Conservation (phyloP, 2,888 invertebrate genomes). For the Muscina levida region DNA sequence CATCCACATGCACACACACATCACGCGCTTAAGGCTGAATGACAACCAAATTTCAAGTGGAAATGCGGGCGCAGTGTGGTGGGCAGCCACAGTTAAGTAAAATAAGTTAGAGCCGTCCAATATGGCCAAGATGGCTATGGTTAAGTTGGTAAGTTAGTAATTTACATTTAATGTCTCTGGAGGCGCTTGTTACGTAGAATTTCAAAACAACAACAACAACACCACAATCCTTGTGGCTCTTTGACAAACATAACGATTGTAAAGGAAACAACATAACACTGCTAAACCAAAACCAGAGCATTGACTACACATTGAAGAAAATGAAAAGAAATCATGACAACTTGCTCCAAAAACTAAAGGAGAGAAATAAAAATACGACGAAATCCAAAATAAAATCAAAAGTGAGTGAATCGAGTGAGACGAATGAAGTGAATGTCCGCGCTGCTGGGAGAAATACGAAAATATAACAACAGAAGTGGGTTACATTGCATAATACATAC, state of each 20-base stretch:
- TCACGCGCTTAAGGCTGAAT: neutral
- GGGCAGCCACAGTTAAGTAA: too few relatives aligned
- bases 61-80: neutral
- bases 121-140: neutral
- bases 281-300: slow-evolving; percentile 43
- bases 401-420: slow-evolving; percentile 40
- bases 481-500: slow-evolving; percentile 58
- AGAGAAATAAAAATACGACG: slow-evolving; percentile 34
- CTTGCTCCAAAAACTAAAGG: slow-evolving; percentile 46
- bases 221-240: slow-evolving; percentile 53
- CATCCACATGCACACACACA: neutral
- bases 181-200: slow-evolving; percentile 58
- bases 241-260: slow-evolving; percentile 22
- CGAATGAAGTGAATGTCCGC: slow-evolving; percentile 60
- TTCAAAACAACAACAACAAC: slow-evolving; percentile 38
- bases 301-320: slow-evolving; percentile 33
- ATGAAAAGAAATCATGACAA: slow-evolving; percentile 57
- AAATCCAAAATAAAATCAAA: neutral
- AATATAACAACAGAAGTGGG: slow-evolving; percentile 52
- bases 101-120: slow-evolving; percentile 26
- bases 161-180: slow-evolving; percentile 57
- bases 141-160: slow-evolving; percentile 35
- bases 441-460: slow-evolving; percentile 22
- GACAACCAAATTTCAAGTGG: neutral
- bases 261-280: slow-evolving; percentile 7